These are phyloP conservation scores for Aphelinus certus DNA, from an alignment of 1,140 invertebrate species.

Conservation along the genomic window DNA sequence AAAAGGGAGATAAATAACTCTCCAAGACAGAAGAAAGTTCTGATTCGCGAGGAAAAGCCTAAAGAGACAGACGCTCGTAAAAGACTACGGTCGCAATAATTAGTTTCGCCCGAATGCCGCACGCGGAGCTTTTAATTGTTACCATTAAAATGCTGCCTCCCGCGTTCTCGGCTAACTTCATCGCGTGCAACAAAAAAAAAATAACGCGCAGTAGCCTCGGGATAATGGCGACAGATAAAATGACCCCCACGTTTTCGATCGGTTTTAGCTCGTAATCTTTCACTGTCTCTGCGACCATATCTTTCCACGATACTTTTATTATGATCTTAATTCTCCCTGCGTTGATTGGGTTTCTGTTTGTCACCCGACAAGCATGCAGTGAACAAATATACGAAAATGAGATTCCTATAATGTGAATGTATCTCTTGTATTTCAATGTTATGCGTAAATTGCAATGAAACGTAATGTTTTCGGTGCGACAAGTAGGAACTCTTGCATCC, in stretches of 20 bases:
- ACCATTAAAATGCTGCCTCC: constrained; percentile 50
- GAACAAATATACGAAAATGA: no score
- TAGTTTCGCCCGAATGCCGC: constrained; percentile 48
- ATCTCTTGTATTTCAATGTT: no score
- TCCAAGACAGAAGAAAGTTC: constrained; percentile 32
- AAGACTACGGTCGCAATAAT: constrained; percentile 49
- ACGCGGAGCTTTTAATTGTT: constrained; percentile 55
- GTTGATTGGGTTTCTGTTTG: no score
- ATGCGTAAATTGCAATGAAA: no score
- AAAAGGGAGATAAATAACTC: constrained; percentile 51
- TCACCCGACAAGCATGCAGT: no score
- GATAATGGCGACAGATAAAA: constrained; percentile 58
- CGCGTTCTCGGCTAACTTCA: background rate
- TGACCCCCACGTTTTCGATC: constrained; percentile 41
- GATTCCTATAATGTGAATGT: no score
- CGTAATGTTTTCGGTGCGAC: no score
- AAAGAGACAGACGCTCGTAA: constrained; percentile 33
- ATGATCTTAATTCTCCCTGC: no score
- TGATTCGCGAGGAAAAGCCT: constrained; percentile 1
- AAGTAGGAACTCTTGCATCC: no score
- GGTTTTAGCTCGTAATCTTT: constrained; percentile 48
- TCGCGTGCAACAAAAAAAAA: constrained; percentile 30
- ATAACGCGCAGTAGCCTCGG: constrained; percentile 30
- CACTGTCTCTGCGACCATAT: constrained; percentile 38
- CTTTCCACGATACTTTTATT: constrained; percentile 24